Percentiles rank a stretch among this genome's conserved stretches.
These are phyloP conservation scores for Phallusia fumigata DNA, from an alignment of 23 tunicate species.

Conservation along the genomic window DNA sequence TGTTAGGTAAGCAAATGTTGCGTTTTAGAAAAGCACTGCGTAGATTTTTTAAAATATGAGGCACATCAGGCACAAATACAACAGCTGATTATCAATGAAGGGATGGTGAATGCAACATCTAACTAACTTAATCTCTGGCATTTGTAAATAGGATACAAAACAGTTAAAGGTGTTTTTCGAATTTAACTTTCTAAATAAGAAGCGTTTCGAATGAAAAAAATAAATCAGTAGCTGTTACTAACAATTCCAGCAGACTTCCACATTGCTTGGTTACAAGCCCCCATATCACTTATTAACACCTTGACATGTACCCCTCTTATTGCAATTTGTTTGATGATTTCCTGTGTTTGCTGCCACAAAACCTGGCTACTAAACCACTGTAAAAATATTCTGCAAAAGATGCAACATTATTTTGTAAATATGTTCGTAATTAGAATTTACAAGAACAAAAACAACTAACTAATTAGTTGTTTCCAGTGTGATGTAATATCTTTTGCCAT, in stretches of 20 bases:
- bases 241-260: conserved; percentile 24
- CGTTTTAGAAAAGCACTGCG: conserved; percentile 5
- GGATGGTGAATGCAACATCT: conserved; percentile 9
- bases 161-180: not conserved
- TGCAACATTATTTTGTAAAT: not conserved
- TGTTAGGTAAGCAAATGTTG: conserved; percentile 1
- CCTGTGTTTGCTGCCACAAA: not conserved
- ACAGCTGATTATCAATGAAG: not conserved
- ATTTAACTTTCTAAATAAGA: no score
- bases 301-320: not conserved
- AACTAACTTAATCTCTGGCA: conserved; percentile 22
- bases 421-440: not conserved
- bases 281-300: not conserved
- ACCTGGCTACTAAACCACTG: not conserved
- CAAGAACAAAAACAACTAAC: not conserved
- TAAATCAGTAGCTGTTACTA: not conserved
- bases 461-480: conserved; percentile 10
- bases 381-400: not conserved
- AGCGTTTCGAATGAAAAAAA: no score
- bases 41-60: conserved; percentile 11
- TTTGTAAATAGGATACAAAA: not conserved
- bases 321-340: not conserved
- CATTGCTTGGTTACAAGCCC: conserved; percentile 22
- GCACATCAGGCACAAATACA: conserved; percentile 11
- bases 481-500: conserved; percentile 9